Evolutionary conservation across 2,113 vertebrate species (phyloP), one percentile per base, ranked within the genome.

Genomic region (Sprattus sprattus): DNA sequence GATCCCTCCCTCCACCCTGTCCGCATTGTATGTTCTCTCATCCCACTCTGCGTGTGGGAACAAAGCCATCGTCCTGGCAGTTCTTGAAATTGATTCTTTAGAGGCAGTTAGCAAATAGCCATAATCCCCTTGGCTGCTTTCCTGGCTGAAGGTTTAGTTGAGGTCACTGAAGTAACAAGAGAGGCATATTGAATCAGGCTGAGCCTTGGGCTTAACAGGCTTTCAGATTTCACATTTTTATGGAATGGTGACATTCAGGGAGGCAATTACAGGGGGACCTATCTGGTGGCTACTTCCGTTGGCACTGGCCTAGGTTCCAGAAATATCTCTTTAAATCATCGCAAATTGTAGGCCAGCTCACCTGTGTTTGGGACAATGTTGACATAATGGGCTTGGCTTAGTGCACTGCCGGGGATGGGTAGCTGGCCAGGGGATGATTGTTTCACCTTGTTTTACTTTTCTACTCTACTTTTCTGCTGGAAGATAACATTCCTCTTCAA

Each of bases 71-170:
- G 22, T 64, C 81, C 64, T 87, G 86, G 86, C 87, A 87, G 87
- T 90, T 83, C 81, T 18, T 81, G 85, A 84, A 87, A 90, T 88
- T 88, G 86, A 87, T 90, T 88, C 54, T 84, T 86, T 81, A 82
- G 81, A 83, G 84, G 45, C 82, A 85, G 52, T 67, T 83, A 82
- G 83, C 87, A 83, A 87, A 50, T 81, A 82, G 45, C 60, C 49
- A 15, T 88, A 90, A 87, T 90, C 85, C 84, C 60, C 44, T 82
- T 54, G 81, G 32, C 78, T 54, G 20, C 45, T n/a, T 86, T 44
- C 60, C 82, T 45, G 84, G 50, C 84, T 87, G 71, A 83, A 75
- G 54, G 82, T 20, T 84, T 78, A 82, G 82, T 32, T 46, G 4
- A 60, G 82, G 83, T 86, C 83, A 82, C n/a, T 28, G 64, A 25